Conservation (phyloP, 2,113 vertebrate species). For the Chascanopsetta lugubris region DNA sequence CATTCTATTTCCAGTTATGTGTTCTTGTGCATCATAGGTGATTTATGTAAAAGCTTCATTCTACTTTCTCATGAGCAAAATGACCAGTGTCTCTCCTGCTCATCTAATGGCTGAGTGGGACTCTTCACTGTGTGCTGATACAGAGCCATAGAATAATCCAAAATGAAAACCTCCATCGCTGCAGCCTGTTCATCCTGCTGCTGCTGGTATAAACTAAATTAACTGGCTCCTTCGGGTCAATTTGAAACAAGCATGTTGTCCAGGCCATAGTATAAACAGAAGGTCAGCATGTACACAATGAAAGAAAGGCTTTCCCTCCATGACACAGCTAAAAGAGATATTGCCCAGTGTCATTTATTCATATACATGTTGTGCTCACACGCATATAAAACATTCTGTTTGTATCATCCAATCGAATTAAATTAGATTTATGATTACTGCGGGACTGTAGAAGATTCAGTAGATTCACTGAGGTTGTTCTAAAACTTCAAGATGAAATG, state of each 20-base stretch:
- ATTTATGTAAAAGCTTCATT: slow-evolving; percentile 13
- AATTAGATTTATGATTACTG: slow-evolving; percentile 44
- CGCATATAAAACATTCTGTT: neutral
- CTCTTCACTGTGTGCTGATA: slow-evolving; percentile 21
- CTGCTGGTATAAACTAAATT: slow-evolving; percentile 35
- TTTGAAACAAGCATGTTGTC: slow-evolving; percentile 55
- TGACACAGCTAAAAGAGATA: slow-evolving; percentile 51
- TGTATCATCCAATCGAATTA: slow-evolving; percentile 28
- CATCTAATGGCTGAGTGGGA: slow-evolving; percentile 17
- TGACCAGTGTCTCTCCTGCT: slow-evolving; percentile 14
- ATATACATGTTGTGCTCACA: slow-evolving; percentile 33
- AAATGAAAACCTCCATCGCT: slow-evolving; percentile 43
- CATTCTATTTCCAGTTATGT: no score
- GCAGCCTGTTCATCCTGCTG: slow-evolving; percentile 26
- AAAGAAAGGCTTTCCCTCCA: slow-evolving; percentile 44
- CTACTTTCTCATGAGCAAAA: no score
- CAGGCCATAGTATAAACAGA: slow-evolving; percentile 57
- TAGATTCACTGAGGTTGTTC: slow-evolving; percentile 18
- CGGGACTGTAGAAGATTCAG: slow-evolving; percentile 1
- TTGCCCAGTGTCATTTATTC: slow-evolving; percentile 21
- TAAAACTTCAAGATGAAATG: slow-evolving; percentile 35
- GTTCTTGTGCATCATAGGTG: neutral
- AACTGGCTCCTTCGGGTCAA: slow-evolving; percentile 46
- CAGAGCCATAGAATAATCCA: slow-evolving; percentile 12
- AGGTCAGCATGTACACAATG: slow-evolving; percentile 50